Evolutionary conservation across 2,797 vertebrate genomes (phyloP).

Genomic region (Pseudopleuronectes americanus): DNA sequence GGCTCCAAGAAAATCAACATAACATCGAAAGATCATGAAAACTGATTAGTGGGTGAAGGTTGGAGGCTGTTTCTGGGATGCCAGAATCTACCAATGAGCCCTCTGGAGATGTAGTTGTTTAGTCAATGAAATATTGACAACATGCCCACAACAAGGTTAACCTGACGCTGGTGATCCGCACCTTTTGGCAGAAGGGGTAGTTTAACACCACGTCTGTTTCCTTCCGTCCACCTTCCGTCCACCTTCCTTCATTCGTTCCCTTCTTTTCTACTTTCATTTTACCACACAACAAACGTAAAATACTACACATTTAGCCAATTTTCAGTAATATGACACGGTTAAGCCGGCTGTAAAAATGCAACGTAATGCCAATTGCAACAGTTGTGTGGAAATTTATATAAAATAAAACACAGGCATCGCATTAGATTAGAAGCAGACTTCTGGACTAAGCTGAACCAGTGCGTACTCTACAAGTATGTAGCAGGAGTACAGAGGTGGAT

Average conservation of each 20-base stretch:
- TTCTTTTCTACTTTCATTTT: too few species aligned
- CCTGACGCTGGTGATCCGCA: neutral
- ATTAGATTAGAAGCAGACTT: too few species aligned
- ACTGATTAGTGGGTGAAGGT: neutral
- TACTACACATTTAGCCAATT: too few species aligned
- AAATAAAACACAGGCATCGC: too few species aligned
- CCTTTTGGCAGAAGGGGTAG: neutral
- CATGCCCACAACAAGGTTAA: neutral
- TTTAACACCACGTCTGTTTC: neutral
- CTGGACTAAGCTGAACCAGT: neutral
- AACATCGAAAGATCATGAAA: neutral
- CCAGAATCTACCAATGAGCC: neutral
- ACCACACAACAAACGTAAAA: too few species aligned
- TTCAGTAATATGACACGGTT: neutral
- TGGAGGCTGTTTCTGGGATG: neutral
- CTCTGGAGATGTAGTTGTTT: neutral
- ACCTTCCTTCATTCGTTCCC: neutral
- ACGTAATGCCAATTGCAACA: too few species aligned
- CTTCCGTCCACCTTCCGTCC: neutral
- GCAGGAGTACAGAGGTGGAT: neutral
- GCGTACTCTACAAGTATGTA: neutral
- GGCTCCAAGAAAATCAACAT: neutral
- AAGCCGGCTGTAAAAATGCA: neutral
- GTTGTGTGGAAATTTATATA: neutral
- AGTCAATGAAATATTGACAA: neutral